These are phyloP conservation scores for Eupithecia insigniata DNA, from an alignment of 2,888 invertebrate species.

Conservation along the genomic window DNA sequence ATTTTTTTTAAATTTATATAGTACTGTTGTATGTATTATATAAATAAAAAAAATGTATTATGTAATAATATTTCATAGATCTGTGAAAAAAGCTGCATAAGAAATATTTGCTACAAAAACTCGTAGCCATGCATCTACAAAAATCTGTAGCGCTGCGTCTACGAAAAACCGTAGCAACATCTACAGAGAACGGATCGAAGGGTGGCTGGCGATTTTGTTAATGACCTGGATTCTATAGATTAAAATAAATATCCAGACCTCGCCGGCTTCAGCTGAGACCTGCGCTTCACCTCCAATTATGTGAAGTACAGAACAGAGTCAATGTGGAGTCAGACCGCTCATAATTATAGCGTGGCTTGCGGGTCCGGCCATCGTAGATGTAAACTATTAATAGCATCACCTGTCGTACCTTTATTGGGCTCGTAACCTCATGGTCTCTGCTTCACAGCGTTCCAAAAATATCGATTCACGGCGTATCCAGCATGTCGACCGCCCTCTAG, in stretches of 20 bases:
- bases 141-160: conserved; percentile 13
- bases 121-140: conserved; percentile 6
- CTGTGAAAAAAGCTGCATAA: not conserved
- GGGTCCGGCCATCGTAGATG: conserved; percentile 46
- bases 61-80: not conserved
- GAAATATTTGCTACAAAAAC: not conserved
- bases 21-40: no score
- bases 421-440: conserved; percentile 79
- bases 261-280: conserved; percentile 21
- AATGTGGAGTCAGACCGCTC: conserved; percentile 47
- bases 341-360: conserved; percentile 38
- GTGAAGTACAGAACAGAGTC: conserved; percentile 58
- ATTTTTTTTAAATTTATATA: no score
- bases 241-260: conserved; percentile 9
- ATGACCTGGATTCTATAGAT: not conserved
- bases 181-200: not conserved
- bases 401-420: conserved; percentile 79
- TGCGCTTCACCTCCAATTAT: conserved; percentile 39
- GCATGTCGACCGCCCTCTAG: conserved; percentile 83
- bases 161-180: conserved; percentile 9
- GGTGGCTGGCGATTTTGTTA: not conserved
- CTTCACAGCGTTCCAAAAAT: conserved; percentile 81
- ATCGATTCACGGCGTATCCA: conserved; percentile 83
- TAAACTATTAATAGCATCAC: conserved; percentile 64
- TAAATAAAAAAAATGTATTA: no score